These are phyloP conservation scores for Bolinopsis microptera DNA, from an alignment of 37 sponge, comb jelly and placozoan species.

Conservation along the genomic window DNA sequence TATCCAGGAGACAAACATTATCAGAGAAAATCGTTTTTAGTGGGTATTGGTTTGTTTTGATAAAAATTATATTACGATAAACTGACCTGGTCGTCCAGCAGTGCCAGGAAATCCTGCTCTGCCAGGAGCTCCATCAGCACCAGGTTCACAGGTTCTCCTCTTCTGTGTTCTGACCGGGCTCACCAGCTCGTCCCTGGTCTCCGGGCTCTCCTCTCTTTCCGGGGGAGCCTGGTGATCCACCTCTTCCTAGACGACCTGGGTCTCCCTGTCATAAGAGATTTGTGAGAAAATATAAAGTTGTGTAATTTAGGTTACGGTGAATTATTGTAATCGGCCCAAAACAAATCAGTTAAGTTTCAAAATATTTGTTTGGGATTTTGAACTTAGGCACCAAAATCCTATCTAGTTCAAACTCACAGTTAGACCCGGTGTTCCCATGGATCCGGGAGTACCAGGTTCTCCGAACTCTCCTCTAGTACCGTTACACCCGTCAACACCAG, in stretches of 20 bases:
- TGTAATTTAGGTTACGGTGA: no score
- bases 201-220: constrained; percentile 28
- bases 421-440: not conserved
- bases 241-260: not conserved
- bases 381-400: no score
- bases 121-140: not conserved
- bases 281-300: not conserved
- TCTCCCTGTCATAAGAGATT: not conserved
- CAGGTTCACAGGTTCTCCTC: not conserved
- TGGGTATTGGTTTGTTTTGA: no score
- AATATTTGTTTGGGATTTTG: no score
- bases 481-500: constrained; percentile 22
- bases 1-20: no score
- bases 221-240: not conserved
- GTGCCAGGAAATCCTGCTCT: not conserved
- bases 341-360: no score
- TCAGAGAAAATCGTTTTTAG: no score
- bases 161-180: not conserved
- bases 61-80: no score
- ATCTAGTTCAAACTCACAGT: no score
- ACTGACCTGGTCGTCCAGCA: not conserved
- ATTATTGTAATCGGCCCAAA: no score
- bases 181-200: not conserved
- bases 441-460: not conserved
- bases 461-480: constrained; percentile 23